Percentiles rank a stretch among this genome's conserved stretches.
phyloP scores from a whole-genome alignment of 1,140 invertebrate genomes.

The Nylanderia fulva region DNA sequence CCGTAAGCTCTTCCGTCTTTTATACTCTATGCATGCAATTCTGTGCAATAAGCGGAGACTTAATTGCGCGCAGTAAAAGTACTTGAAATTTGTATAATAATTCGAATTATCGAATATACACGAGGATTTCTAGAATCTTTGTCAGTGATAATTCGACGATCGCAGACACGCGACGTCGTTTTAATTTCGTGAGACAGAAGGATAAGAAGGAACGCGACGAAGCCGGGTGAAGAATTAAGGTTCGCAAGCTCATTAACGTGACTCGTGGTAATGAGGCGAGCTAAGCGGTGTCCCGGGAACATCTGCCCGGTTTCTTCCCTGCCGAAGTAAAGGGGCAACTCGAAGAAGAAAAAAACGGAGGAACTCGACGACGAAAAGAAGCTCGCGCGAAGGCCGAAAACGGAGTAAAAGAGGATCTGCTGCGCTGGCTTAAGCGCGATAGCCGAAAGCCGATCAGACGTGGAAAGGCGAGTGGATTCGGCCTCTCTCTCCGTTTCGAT shows the following conservation, averaged over 20 bases:
- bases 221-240: constrained; percentile 68
- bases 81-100: not conserved
- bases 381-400: constrained; percentile 12
- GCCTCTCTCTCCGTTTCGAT: constrained; percentile 14
- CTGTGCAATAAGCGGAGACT: not conserved
- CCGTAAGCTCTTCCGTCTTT: not conserved
- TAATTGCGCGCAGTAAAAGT: not conserved
- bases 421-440: constrained; percentile 31
- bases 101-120: not conserved
- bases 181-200: constrained; percentile 47
- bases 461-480: constrained; percentile 52
- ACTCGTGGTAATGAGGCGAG: constrained; percentile 72
- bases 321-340: no score
- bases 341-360: constrained; percentile 22
- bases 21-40: not conserved
- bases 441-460: constrained; percentile 51
- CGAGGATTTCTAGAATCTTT: constrained; percentile 21
- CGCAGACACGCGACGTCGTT: constrained; percentile 46
- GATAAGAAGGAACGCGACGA: constrained; percentile 11
- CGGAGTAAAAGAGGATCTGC: constrained; percentile 15
- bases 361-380: constrained; percentile 31
- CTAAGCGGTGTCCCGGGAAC: constrained; percentile 66
- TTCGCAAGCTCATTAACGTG: constrained; percentile 75
- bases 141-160: constrained; percentile 36
- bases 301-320: constrained; percentile 70